Evolutionary conservation across 2,797 vertebrate genomes (phyloP).

Genomic region (Borostomias antarcticus): DNA sequence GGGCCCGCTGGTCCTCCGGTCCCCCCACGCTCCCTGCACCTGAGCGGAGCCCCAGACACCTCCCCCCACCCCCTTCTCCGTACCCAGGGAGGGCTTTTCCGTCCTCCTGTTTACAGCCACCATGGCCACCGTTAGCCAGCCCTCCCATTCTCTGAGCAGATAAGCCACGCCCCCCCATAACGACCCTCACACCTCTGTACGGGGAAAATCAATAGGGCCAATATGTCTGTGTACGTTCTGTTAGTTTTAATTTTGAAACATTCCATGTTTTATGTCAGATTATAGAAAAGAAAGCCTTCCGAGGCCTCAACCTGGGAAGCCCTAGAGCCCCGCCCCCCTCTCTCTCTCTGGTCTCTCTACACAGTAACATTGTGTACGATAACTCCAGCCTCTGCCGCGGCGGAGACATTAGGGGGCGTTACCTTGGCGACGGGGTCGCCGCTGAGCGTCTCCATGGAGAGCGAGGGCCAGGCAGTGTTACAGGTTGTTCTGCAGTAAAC

Average conservation of each 20-base stretch:
- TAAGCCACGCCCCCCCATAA: too few species aligned
- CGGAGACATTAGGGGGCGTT: constrained; percentile 71
- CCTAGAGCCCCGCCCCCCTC: background rate
- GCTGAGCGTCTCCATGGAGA: constrained; percentile 73
- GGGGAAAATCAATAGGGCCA: too few species aligned
- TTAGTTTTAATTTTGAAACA: too few species aligned
- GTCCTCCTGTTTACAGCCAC: too few species aligned
- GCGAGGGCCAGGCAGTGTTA: constrained; percentile 76
- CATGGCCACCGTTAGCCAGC: background rate
- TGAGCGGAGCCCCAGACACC: too few species aligned
- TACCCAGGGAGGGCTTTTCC: background rate
- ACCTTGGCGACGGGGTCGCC: constrained; percentile 70
- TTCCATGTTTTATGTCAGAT: too few species aligned
- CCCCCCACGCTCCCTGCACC: constrained; percentile 21
- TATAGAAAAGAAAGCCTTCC: too few species aligned
- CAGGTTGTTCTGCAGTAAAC: constrained; percentile 84
- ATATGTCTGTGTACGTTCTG: too few species aligned
- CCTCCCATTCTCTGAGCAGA: background rate
- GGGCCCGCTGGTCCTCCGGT: constrained; percentile 3
- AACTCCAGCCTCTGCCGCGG: constrained; percentile 51
- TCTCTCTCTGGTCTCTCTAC: constrained; percentile 24
- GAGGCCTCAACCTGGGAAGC: too few species aligned
- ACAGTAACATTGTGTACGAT: constrained; percentile 43
- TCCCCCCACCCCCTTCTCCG: constrained; percentile 30
- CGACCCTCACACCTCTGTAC: too few species aligned